Percentiles rank a stretch among this genome's conserved stretches.
Evolutionary conservation across 2,113 vertebrate species (phyloP).

Genomic region (Catharus fuscescens): DNA sequence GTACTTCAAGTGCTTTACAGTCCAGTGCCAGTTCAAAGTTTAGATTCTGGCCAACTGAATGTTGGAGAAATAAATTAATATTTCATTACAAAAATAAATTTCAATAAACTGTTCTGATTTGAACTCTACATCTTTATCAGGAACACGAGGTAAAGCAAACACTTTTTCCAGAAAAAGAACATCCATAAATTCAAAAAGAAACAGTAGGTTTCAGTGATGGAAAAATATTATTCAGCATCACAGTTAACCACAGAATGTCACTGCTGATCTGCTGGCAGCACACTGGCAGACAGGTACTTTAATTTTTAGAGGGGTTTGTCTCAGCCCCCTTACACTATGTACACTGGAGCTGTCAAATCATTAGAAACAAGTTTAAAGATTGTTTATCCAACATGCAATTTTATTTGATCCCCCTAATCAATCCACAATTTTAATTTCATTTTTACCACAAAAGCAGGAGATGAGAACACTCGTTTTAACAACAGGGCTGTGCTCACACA

Average conservation of each 20-base stretch:
- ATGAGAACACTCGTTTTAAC: background rate
- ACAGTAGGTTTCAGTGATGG: background rate
- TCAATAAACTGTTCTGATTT: constrained; percentile 1
- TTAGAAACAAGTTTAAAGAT: background rate
- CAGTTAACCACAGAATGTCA: background rate
- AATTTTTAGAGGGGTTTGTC: background rate
- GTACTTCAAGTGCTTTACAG: background rate
- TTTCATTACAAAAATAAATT: constrained; percentile 11
- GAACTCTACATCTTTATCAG: background rate
- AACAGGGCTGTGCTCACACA: background rate
- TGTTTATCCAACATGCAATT: background rate
- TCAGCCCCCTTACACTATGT: background rate
- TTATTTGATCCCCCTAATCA: background rate
- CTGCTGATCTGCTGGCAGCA: background rate
- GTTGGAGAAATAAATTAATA: background rate
- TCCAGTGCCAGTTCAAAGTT: background rate
- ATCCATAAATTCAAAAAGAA: background rate
- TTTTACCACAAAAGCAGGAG: background rate
- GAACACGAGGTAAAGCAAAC: background rate
- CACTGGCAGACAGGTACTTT: background rate
- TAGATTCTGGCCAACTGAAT: background rate
- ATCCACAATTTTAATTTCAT: background rate
- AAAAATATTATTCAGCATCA: background rate
- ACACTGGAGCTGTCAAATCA: background rate
- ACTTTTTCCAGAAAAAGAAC: background rate